phyloP scores from a whole-genome alignment of 2,797 vertebrate species.

The Bradypodion pumilum region DNA sequence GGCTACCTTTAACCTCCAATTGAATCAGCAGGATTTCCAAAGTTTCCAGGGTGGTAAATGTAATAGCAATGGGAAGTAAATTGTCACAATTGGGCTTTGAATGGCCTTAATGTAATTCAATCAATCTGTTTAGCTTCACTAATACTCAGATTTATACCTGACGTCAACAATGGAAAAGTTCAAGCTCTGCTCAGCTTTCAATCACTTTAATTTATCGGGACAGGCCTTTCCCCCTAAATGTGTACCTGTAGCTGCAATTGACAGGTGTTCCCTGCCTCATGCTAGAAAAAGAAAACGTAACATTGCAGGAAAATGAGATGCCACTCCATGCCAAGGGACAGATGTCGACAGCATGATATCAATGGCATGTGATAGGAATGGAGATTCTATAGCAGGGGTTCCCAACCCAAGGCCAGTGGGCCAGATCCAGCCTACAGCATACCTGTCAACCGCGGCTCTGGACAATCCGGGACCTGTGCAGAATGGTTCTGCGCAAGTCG shows the following conservation, averaged over 20 bases:
- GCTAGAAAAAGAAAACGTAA: conserved; percentile 54
- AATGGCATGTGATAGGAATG: conserved; percentile 26
- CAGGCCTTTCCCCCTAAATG: conserved; percentile 51
- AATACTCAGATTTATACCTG: conserved; percentile 65
- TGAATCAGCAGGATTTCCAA: conserved; percentile 41
- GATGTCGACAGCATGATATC: conserved; percentile 1
- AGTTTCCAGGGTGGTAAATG: conserved; percentile 64
- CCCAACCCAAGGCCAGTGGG: too few species aligned
- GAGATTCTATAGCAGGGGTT: neutral
- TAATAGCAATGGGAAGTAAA: conserved; percentile 64
- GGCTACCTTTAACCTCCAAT: conserved; percentile 50
- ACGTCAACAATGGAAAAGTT: conserved; percentile 58
- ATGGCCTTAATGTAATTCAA: conserved; percentile 62
- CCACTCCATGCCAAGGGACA: conserved; percentile 24
- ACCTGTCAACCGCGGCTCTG: too few species aligned
- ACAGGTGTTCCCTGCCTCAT: conserved; percentile 46
- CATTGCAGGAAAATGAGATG: conserved; percentile 46
- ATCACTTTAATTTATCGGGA: conserved; percentile 65
- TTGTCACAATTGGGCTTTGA: conserved; percentile 57
- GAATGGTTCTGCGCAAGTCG: too few species aligned
- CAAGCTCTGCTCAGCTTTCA: conserved; percentile 52
- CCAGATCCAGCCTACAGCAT: too few species aligned
- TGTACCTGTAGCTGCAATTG: conserved; percentile 58
- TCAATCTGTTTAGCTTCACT: conserved; percentile 70
- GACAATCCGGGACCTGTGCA: too few species aligned